Base-by-base conservation (phyloP, 2,888 invertebrate species). In the Caenorhabditis plicata region DNA sequence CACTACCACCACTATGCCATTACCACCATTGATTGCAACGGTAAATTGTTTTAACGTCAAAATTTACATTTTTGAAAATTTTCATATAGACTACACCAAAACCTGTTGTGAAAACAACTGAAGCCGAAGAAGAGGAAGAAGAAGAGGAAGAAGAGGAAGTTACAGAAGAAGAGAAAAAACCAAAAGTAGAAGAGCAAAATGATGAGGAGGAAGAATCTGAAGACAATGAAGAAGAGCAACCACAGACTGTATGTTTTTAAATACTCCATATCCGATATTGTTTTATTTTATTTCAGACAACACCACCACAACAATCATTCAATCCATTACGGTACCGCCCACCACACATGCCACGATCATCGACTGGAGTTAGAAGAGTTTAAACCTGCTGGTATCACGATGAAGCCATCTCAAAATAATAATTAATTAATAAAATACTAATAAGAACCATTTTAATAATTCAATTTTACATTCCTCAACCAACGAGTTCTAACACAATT, bases 321-420 rank as follows among this genome's bases (percentile, higher is more conserved):
- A 77, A 77, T 52, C 77, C 77, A 29, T 65, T 77, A 29, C 70
- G 73, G 15, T 77, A 77, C 62, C 68, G 77, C 27, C 77, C 77
- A 26, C 46, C 56, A 54, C 41, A 53, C 36, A 36, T 49, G 23
- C 60, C 60, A 36, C 40, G 64, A 39, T 52, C 61, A 19, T 67
- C 66, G n/a, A 64, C 68, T 35, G 68, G 68, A 41, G 46, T 64
- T 33, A 60, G 51, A 27, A 56, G 56, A 44, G 50, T 51, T 27
- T 60, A 53, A n/a, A n/a, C n/a, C n/a, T n/a, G n/a, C n/a, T 1
- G n/a, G n/a, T 31, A n/a, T 13, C n/a, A n/a, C n/a, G n/a, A n/a
- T n/a, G n/a, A n/a, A n/a, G n/a, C n/a, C n/a, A n/a, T n/a, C n/a
- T n/a, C n/a, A n/a, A n/a, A n/a, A n/a, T n/a, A n/a, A n/a, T n/a